Evolutionary conservation across 2,797 vertebrate species (phyloP).

Genomic region (Leptoclinus maculatus): DNA sequence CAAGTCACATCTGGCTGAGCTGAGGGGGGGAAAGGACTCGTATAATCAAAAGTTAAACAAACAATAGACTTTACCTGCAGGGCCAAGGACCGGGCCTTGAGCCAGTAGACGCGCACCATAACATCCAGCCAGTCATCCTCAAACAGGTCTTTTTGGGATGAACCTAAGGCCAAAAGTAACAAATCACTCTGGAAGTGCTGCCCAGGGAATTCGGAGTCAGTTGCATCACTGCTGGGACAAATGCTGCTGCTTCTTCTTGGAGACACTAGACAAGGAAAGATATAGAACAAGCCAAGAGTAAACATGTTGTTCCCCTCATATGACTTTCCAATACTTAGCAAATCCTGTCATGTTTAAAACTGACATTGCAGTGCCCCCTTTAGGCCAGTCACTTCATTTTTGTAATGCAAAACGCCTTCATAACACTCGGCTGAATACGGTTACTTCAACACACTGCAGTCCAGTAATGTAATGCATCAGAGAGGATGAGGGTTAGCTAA

Average conservation of each 20-base stretch:
- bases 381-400: background rate
- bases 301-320: background rate
- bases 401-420: background rate
- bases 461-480: background rate
- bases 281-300: background rate
- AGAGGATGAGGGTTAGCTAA: background rate
- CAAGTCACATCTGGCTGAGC: background rate
- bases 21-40: background rate
- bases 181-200: slow-evolving; percentile 92
- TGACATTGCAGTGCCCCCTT: background rate
- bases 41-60: background rate
- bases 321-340: background rate
- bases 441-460: background rate
- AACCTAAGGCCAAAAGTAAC: slow-evolving; percentile 90
- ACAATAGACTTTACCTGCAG: slow-evolving; percentile 86
- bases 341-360: background rate
- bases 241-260: slow-evolving; percentile 81
- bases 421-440: background rate
- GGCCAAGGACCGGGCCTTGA: slow-evolving; percentile 93
- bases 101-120: slow-evolving; percentile 94
- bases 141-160: slow-evolving; percentile 94
- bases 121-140: slow-evolving; percentile 91
- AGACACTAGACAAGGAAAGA: slow-evolving; percentile 78
- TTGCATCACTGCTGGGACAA: slow-evolving; percentile 77
- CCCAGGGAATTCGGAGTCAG: slow-evolving; percentile 90